Conservation (phyloP, 2,113 vertebrate species). For the Rattus rattus region DNA sequence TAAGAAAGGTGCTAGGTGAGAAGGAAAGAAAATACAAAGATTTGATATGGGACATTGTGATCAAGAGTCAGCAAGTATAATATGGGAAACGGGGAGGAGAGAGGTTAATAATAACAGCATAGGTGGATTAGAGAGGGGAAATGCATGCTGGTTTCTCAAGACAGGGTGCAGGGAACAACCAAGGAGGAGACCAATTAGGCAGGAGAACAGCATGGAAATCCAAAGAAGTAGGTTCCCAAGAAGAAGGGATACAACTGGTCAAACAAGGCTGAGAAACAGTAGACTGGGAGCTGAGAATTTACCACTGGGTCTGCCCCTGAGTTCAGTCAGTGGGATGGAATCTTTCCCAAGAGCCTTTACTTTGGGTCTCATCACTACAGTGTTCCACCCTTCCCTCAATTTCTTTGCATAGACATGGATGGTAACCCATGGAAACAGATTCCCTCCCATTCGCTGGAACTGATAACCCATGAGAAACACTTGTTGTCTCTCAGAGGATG, state of each 20-base stretch:
- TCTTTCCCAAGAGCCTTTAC: not conserved
- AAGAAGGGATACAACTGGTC: not conserved
- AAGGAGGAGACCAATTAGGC: not conserved
- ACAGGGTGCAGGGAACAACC: not conserved
- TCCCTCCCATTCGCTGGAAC: not conserved
- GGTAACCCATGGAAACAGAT: not conserved
- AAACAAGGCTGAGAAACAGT: not conserved
- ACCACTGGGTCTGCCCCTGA: not conserved
- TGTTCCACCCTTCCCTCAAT: not conserved
- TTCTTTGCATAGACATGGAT: not conserved
- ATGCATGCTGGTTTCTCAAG: not conserved
- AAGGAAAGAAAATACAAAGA: not conserved
- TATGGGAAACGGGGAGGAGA: not conserved
- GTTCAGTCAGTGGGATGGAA: not conserved
- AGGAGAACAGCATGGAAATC: not conserved
- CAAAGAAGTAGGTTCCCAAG: not conserved
- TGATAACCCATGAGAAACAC: constrained; percentile 1
- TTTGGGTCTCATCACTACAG: constrained; percentile 1
- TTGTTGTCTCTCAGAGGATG: not conserved
- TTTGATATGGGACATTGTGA: not conserved
- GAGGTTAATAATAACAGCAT: not conserved
- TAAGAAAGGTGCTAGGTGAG: not conserved
- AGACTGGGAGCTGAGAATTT: not conserved
- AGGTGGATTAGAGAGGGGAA: not conserved
- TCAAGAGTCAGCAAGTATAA: not conserved